phyloP scores from a whole-genome alignment of 2,888 invertebrate genomes.

The Apocheima hispidaria region DNA sequence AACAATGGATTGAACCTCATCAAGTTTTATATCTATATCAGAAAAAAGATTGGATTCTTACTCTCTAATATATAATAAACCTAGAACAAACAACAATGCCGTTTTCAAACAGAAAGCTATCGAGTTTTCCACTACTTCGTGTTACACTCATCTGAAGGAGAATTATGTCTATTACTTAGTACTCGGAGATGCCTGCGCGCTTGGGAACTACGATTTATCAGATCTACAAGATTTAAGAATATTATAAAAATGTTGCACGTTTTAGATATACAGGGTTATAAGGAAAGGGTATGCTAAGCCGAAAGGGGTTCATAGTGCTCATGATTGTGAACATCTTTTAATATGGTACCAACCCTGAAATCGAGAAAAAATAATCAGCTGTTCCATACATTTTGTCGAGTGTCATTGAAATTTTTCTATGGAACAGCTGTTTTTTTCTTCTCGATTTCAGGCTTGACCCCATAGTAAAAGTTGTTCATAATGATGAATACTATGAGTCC shows the following conservation, averaged over 20 bases:
- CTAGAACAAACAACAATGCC: neutral
- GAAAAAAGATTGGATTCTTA: neutral
- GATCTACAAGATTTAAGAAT: slow-evolving; percentile 10
- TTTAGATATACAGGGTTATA: slow-evolving; percentile 2
- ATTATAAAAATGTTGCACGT: slow-evolving; percentile 3
- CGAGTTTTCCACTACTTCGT: slow-evolving; percentile 1
- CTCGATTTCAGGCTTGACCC: too few species aligned
- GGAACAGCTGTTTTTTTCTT: too few species aligned
- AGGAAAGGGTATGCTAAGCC: too few species aligned
- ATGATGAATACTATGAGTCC: too few species aligned
- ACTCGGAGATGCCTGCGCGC: slow-evolving; percentile 7
- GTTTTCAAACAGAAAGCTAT: neutral
- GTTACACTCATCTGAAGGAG: neutral
- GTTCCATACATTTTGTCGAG: too few species aligned
- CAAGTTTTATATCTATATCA: neutral
- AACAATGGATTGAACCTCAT: slow-evolving; percentile 18
- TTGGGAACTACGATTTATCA: slow-evolving; percentile 6
- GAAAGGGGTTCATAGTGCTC: too few species aligned
- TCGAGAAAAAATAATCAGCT: too few species aligned
- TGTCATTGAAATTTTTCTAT: too few species aligned
- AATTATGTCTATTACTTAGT: neutral
- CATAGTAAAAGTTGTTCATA: too few species aligned
- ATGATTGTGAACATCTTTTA: neutral
- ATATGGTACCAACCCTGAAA: too few species aligned
- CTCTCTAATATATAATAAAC: neutral